These are phyloP conservation scores for Gymnoscopelus braueri DNA, from an alignment of 2,797 vertebrate genomes.

Conservation along the genomic window DNA sequence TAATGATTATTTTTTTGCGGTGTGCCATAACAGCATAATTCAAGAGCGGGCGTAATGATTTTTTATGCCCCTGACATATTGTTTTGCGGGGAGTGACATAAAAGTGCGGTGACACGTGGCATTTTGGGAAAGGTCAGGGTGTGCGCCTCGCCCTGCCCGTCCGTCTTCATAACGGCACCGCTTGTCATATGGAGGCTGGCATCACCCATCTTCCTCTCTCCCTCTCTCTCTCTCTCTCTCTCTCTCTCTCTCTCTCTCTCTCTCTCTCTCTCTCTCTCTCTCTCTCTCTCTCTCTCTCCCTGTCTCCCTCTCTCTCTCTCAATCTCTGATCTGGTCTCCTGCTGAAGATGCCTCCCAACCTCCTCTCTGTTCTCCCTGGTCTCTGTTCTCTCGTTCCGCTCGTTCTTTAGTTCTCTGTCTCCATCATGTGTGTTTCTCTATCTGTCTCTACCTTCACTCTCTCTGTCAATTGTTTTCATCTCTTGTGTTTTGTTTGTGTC, in stretches of 20 bases:
- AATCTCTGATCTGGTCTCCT: no score
- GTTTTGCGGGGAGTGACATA: conserved; percentile 97
- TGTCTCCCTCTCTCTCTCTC: conserved; percentile 17
- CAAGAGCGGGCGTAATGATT: conserved; percentile 90
- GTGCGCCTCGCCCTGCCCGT: conserved; percentile 86
- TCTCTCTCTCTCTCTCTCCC: neutral
- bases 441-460: no score
- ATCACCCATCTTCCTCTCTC: conserved; percentile 83
- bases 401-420: no score
- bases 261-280: conserved; percentile 19
- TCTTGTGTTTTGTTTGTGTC: no score
- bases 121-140: conserved; percentile 99
- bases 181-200: conserved; percentile 88
- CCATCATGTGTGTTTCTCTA: no score
- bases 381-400: no score
- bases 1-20: conserved; percentile 91
- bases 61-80: conserved; percentile 99
- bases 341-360: no score
- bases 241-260: neutral
- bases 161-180: conserved; percentile 87
- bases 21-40: conserved; percentile 87
- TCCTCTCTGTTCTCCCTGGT: no score
- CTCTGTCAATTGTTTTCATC: no score
- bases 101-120: conserved; percentile 99
- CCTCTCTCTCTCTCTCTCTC: conserved; percentile 32